Percentiles rank a stretch among this genome's conserved stretches.
Conservation (phyloP, 2,113 vertebrate genomes). For the Pyxicephalus adspersus region DNA sequence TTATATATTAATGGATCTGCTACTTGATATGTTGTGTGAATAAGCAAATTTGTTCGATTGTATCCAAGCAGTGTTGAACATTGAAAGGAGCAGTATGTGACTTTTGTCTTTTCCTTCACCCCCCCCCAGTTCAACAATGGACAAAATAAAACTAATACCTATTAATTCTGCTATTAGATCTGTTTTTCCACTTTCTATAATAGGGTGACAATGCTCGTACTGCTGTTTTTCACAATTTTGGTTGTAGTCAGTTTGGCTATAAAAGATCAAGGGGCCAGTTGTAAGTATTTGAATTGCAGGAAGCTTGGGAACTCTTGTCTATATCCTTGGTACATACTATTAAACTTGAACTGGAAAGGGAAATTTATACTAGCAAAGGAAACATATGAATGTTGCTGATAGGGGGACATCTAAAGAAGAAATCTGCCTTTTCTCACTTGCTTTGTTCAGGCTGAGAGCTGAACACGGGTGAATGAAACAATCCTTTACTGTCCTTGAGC, state of each 20-base stretch:
- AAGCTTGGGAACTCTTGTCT: slow-evolving; percentile 63
- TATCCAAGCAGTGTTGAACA: slow-evolving; percentile 35
- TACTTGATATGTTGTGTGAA: slow-evolving; percentile 59
- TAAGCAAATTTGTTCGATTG: slow-evolving; percentile 54
- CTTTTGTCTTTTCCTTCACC: not conserved
- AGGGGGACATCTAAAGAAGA: slow-evolving; percentile 60
- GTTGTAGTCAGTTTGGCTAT: slow-evolving; percentile 12
- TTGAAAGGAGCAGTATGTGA: slow-evolving; percentile 48
- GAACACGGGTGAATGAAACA: not conserved
- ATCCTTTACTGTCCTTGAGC: slow-evolving; percentile 16
- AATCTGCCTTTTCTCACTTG: not conserved
- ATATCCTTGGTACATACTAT: slow-evolving; percentile 63
- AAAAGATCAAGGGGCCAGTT: slow-evolving; percentile 38
- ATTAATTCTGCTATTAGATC: no score
- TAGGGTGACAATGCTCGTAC: no score
- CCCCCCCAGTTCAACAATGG: not conserved
- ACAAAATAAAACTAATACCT: no score
- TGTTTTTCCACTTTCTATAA: no score
- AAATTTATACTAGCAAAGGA: slow-evolving; percentile 67
- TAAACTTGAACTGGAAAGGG: slow-evolving; percentile 63
- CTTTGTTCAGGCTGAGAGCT: not conserved
- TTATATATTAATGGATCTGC: slow-evolving; percentile 31
- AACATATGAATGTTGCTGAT: slow-evolving; percentile 67
- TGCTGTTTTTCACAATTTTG: no score
- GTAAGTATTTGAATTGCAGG: slow-evolving; percentile 59